Evolutionary conservation across 2,797 vertebrate species (phyloP), one percentile per base, ranked within the genome.

Genomic region (Ataeniobius toweri): DNA sequence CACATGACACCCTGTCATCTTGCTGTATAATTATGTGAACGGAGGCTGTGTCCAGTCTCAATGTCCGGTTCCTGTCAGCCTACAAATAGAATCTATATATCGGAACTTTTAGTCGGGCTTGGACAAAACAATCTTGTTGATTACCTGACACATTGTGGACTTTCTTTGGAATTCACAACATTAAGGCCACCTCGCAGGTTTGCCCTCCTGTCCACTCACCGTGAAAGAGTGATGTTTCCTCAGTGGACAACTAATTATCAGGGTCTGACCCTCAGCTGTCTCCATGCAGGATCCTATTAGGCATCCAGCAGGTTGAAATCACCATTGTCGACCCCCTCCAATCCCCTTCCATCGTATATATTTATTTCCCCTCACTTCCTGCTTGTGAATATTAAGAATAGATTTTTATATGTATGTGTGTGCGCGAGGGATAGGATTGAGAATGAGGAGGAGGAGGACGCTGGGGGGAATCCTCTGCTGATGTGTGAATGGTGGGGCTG

Each of bases 361-460:
- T 94, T 94, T 94, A 93, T 94, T 94, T 92, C 91, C 83, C 89
- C 85, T 91, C 96, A 97, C 96, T 97, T 97, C 96, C 96, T 94
- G 95, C 96, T 95, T 97, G 96, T 98, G 97, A 98, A 98, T 98
- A 99, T 98, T 97, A 97, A 99, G 97, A 98, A 97, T 97, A 97
- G 97, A 97, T 97, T 98, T 98, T 98, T 97, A 97, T 96, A 97
- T 97, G 97, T 97, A 93, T 93, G 97, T 97, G 96, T 97, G 96
- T 95, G 88, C 68, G 36, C 84, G 73, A 80, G 81, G 87, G 93
- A 92, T 92, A 90, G 90, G 92, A 91, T 93, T 91, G 92, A 91
- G 83, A 78, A 86, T 85, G 77, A 85, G 85, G 89, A 83, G 90
- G 86, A 73, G 78, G 79, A 68, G 48, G 81, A 74, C 53, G 81